Evolutionary conservation across 2,888 invertebrate species (phyloP).

Genomic region (Ochropleura plecta): DNA sequence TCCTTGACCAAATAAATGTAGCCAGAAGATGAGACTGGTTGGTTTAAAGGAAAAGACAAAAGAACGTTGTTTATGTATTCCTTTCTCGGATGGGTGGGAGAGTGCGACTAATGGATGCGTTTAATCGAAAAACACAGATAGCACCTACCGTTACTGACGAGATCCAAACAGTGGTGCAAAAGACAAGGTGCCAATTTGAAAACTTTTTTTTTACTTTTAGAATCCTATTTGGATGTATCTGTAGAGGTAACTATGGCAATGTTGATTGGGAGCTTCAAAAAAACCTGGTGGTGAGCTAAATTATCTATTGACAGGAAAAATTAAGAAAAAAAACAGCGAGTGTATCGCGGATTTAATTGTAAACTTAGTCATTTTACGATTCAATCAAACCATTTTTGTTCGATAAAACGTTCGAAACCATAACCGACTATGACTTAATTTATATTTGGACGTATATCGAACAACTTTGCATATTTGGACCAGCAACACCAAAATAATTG

Average conservation of each 20-base stretch:
- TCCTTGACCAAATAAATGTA: constrained; percentile 52
- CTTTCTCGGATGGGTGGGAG: background rate
- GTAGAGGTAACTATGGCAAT: background rate
- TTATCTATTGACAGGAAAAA: background rate
- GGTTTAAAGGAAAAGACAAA: background rate
- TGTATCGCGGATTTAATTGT: background rate
- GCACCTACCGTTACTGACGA: background rate
- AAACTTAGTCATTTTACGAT: background rate
- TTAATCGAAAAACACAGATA: no score
- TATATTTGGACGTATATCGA: constrained; percentile 5
- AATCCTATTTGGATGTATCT: no score
- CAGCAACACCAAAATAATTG: constrained; percentile 39
- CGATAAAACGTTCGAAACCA: background rate
- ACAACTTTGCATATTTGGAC: constrained; percentile 22
- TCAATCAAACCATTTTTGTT: background rate
- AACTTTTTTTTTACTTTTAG: background rate
- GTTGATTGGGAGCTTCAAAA: background rate
- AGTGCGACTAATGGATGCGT: background rate
- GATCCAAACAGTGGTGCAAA: no score
- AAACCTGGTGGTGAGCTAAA: no score
- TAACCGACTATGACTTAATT: background rate
- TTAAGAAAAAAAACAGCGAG: background rate
- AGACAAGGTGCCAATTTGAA: background rate
- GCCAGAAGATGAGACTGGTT: constrained; percentile 33
- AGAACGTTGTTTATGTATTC: background rate